A percentile compares a stretch with the other conserved stretches of the same genome.
phyloP scores from a whole-genome alignment of 2,113 vertebrate species.

The Carassius auratus region DNA sequence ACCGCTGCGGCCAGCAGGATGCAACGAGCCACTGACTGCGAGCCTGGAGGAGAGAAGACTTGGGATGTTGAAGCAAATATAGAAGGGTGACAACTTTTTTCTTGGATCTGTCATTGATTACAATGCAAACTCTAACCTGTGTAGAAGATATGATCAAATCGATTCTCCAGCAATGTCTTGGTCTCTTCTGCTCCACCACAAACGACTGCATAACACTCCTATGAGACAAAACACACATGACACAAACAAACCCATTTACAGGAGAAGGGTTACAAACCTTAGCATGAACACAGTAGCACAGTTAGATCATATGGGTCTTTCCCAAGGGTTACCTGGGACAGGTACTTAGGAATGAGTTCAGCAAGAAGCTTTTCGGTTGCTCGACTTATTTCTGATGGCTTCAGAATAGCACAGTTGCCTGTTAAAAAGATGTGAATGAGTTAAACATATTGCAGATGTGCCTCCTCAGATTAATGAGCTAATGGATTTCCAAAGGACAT shows the following conservation, averaged over 20 bases:
- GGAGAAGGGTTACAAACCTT: not conserved
- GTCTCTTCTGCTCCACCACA: conserved; percentile 73
- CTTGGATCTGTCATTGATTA: not conserved
- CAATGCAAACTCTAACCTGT: conserved; percentile 64
- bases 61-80: not conserved
- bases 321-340: conserved; percentile 68
- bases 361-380: conserved; percentile 69
- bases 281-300: not conserved
- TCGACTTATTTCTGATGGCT: conserved; percentile 76
- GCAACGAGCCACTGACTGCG: conserved; percentile 69
- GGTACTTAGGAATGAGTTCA: conserved; percentile 77
- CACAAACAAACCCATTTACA: not conserved
- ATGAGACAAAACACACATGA: not conserved
- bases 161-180: conserved; percentile 66
- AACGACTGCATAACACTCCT: conserved; percentile 76
- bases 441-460: not conserved
- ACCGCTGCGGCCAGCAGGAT: conserved; percentile 81
- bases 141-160: conserved; percentile 74
- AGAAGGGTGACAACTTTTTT: not conserved
- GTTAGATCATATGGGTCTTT: not conserved
- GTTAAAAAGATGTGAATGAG: not conserved
- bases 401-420: conserved; percentile 79
- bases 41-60: conserved; percentile 61
- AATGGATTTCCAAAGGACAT: not conserved
- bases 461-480: not conserved